These are phyloP conservation scores for Chrosomus eos DNA, from an alignment of 2,797 vertebrate genomes.

Conservation along the genomic window DNA sequence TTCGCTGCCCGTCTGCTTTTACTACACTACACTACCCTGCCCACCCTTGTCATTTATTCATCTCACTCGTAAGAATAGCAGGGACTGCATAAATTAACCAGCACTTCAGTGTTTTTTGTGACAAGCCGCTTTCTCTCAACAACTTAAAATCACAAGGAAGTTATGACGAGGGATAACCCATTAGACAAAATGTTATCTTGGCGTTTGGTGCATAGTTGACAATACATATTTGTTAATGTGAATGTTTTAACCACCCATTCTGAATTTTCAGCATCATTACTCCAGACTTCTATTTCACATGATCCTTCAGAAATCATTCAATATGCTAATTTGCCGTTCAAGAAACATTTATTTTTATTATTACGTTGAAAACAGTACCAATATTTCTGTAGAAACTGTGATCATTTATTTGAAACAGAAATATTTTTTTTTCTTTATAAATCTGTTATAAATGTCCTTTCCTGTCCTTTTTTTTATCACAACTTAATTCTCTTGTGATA, in stretches of 20 bases:
- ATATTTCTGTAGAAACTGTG: background rate
- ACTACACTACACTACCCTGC: conserved; percentile 9
- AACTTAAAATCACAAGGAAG: conserved; percentile 17
- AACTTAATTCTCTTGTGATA: background rate
- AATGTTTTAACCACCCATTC: background rate
- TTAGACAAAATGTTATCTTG: background rate
- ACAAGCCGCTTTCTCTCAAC: conserved; percentile 26
- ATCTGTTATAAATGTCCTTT: background rate
- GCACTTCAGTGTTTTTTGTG: conserved; percentile 16
- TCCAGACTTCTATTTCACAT: too few species aligned
- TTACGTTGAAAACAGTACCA: background rate
- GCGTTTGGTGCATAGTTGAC: background rate
- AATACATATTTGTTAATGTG: background rate
- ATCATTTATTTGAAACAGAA: background rate
- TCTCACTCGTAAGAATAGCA: conserved; percentile 47
- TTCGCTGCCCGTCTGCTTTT: conserved; percentile 27
- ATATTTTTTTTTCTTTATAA: background rate
- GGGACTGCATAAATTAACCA: conserved; percentile 42
- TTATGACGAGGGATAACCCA: conserved; percentile 7
- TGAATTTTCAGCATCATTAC: too few species aligned
- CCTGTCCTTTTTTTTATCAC: too few species aligned
- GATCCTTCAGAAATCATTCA: too few species aligned
- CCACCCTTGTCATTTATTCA: conserved; percentile 49
- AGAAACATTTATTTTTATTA: too few species aligned
- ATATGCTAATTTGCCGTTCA: too few species aligned